Percentiles rank a stretch among this genome's conserved stretches.
Conservation (phyloP, 2,888 invertebrate species). For the Oxyscelio sp. region DNA sequence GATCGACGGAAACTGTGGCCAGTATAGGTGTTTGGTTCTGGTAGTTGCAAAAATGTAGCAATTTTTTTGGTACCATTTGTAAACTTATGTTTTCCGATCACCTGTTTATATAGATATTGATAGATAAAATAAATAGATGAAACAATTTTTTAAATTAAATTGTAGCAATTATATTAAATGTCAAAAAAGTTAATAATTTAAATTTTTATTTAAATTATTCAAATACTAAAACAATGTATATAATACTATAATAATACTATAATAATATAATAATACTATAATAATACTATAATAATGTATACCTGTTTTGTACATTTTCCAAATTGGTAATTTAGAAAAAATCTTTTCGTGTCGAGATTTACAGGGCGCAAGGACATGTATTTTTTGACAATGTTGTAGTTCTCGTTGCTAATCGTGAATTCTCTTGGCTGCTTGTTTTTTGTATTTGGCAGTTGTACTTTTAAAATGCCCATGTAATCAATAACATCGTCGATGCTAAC, state of each 20-base stretch:
- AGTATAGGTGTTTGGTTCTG: not conserved
- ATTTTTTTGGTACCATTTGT: not conserved
- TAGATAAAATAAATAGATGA: too few relatives aligned
- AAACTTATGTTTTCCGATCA: too few relatives aligned
- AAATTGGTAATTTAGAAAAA: not conserved
- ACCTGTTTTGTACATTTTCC: slow-evolving; percentile 17
- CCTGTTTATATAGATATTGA: too few relatives aligned
- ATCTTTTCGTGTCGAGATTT: not conserved
- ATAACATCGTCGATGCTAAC: not conserved
- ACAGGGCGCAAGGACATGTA: not conserved
- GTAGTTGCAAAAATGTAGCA: not conserved
- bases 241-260: too few relatives aligned
- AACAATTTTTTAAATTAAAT: too few relatives aligned
- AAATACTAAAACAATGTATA: too few relatives aligned
- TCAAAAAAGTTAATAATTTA: too few relatives aligned
- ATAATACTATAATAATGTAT: too few relatives aligned
- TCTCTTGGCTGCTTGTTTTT: slow-evolving; percentile 2
- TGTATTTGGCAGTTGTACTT: slow-evolving; percentile 2
- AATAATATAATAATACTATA: too few relatives aligned
- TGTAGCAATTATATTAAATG: too few relatives aligned
- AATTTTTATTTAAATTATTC: too few relatives aligned
- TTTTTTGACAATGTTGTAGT: slow-evolving; percentile 9
- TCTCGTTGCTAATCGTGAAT: slow-evolving; percentile 23
- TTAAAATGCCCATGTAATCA: not conserved
- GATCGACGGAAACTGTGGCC: not conserved